These are phyloP conservation scores for Oncorhynchus keta DNA, from an alignment of 2,113 vertebrate genomes.

Conservation along the genomic window DNA sequence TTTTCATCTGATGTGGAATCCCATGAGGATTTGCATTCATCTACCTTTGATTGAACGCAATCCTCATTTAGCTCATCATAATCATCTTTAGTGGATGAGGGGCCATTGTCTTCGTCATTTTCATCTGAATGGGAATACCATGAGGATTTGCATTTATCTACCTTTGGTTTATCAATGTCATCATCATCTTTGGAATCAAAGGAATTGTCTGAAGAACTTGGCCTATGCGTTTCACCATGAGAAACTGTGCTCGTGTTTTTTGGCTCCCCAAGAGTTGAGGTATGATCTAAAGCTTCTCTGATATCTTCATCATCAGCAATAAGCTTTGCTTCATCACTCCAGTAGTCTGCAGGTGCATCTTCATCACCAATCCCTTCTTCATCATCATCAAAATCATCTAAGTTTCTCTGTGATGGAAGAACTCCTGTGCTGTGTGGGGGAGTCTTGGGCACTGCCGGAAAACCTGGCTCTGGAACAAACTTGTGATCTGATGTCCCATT, in stretches of 20 bases:
- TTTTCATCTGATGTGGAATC: slow-evolving; percentile 54
- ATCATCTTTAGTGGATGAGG: slow-evolving; percentile 12
- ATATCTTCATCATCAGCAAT: slow-evolving; percentile 26
- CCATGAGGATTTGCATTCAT: slow-evolving; percentile 55
- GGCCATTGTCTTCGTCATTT: slow-evolving; percentile 20
- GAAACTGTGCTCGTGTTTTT: background rate
- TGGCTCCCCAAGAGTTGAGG: slow-evolving; percentile 13
- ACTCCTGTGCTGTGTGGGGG: slow-evolving; percentile 1
- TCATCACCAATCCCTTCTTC: slow-evolving; percentile 28
- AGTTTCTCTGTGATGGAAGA: background rate
- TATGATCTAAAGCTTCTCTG: slow-evolving; percentile 4
- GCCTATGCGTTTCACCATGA: background rate
- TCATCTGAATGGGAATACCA: slow-evolving; percentile 61
- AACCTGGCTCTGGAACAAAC: background rate
- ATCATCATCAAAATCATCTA: slow-evolving; percentile 8
- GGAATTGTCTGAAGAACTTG: background rate
- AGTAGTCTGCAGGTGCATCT: slow-evolving; percentile 11
- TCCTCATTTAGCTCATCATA: slow-evolving; percentile 6
- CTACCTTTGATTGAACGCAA: background rate
- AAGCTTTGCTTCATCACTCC: slow-evolving; percentile 24
- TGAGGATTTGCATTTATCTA: slow-evolving; percentile 44
- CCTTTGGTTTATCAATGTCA: background rate
- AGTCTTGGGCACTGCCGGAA: background rate
- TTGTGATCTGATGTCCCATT: slow-evolving; percentile 13
- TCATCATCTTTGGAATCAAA: slow-evolving; percentile 27